Evolutionary conservation across 1,140 invertebrate species (phyloP), one percentile per base, ranked within the genome.

Genomic region (Zaprionus lachaisei): DNA sequence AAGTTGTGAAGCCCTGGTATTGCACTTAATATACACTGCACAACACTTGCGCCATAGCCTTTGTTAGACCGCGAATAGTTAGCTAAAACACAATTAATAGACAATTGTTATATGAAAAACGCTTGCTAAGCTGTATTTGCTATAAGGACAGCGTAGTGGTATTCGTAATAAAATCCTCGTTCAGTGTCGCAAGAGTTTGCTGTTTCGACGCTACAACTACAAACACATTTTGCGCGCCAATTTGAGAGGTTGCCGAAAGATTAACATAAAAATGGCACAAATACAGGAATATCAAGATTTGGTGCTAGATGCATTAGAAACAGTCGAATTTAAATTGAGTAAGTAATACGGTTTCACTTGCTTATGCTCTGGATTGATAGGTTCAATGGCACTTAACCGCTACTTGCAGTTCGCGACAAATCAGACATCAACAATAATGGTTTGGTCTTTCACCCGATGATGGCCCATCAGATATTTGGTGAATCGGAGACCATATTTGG

Each of bases 381-480:
- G 17, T 74, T 38, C 38, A 76, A 63, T 7, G 24, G 5, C 2
- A 17, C 4, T 20, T 26, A 3, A 12, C 34, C 44, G 34, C 11
- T 9, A 7, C 47, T 70, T 93, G 17, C 28, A 97, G 95, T 98
- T 26, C 94, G 96, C 49, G 92, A 93, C 62, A 91, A 94, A 38
- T 89, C 95, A 20, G 97, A 98, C 92, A 89, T 98, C 20, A 95
- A 96, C 77, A 94, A 97, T 93, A 95, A 96, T 34, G 93, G 94
- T n/a, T 93, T 93, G 7, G 94, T 94, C 15, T 99, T 98, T 92
- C 94, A 95, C 57, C 97, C 98, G 7, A 96, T 97, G 60, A 98
- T 98, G 97, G 97, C 97, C 60, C 97, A 99, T 94, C 98, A 99
- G 93, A 95, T 99, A 17, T 99, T 98, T 94, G 98, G 98, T 24